Conservation (phyloP, 2,888 invertebrate genomes). For the Diaphora mendica region DNA sequence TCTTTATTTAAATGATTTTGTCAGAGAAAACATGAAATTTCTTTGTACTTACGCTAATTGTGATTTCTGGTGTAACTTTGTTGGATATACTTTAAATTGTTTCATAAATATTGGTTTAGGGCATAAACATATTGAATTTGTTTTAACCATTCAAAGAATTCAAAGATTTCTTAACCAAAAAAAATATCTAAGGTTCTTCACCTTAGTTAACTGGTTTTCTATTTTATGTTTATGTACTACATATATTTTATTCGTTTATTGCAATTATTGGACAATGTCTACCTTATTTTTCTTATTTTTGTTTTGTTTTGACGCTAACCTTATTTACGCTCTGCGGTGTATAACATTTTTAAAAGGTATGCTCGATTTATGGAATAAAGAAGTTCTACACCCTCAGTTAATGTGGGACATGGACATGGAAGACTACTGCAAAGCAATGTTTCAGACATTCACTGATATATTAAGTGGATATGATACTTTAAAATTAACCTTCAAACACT, state of each 20-base stretch:
- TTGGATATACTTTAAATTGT: slow-evolving; percentile 23
- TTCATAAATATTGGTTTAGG: background rate
- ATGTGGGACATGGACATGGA: background rate
- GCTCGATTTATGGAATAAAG: slow-evolving; percentile 28
- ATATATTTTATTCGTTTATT: background rate
- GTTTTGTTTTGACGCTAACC: slow-evolving; percentile 20
- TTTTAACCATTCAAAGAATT: slow-evolving; percentile 33
- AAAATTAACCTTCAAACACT: slow-evolving; percentile 11
- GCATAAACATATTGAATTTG: slow-evolving; percentile 22
- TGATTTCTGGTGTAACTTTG: slow-evolving; percentile 16
- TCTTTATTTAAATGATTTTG: background rate
- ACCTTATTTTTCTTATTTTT: slow-evolving; percentile 1
- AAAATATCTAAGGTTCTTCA: background rate
- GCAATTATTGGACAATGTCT: slow-evolving; percentile 7
- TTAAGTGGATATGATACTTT: slow-evolving; percentile 24
- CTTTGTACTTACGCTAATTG: background rate
- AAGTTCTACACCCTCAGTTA: slow-evolving; percentile 5
- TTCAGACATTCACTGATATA: slow-evolving; percentile 18
- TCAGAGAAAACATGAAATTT: slow-evolving; percentile 12
- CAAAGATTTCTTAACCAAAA: slow-evolving; percentile 19
- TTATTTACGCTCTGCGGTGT: slow-evolving; percentile 24
- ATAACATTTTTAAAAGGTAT: slow-evolving; percentile 27
- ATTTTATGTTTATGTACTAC: background rate
- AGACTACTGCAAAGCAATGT: slow-evolving; percentile 9
- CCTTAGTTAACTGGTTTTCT: slow-evolving; percentile 20